A percentile compares a stretch with the other conserved stretches of the same genome.
These are phyloP conservation scores for Percina caprodes DNA, from an alignment of 2,113 vertebrate genomes.

Conservation along the genomic window DNA sequence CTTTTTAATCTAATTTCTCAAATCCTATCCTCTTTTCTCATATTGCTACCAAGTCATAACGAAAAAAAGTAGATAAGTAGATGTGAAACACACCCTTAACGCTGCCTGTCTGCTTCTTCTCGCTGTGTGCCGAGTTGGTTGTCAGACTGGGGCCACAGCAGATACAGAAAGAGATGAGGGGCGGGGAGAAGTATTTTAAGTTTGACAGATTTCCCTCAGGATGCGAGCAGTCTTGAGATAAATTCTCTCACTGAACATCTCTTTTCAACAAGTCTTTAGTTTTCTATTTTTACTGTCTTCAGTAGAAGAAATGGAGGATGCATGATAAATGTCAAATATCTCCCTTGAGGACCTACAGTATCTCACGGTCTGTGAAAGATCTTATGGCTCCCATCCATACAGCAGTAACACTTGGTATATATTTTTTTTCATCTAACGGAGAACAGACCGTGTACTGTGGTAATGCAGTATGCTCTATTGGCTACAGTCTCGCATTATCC, in stretches of 20 bases:
- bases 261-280: slow-evolving; percentile 23
- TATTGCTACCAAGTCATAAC: slow-evolving; percentile 14
- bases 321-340: slow-evolving; percentile 31
- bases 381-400: neutral
- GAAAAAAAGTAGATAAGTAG: slow-evolving; percentile 11
- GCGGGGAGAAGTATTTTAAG: neutral
- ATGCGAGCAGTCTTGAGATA: slow-evolving; percentile 41
- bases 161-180: neutral
- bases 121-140: slow-evolving; percentile 9
- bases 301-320: slow-evolving; percentile 1
- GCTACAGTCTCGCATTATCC: neutral
- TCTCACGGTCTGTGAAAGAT: slow-evolving; percentile 31
- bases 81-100: slow-evolving; percentile 37
- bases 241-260: slow-evolving; percentile 26
- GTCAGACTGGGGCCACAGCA: slow-evolving; percentile 30
- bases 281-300: slow-evolving; percentile 61
- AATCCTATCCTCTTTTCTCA: slow-evolving; percentile 13
- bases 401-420: neutral
- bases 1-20: slow-evolving; percentile 26
- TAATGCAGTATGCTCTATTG: neutral
- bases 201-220: slow-evolving; percentile 52
- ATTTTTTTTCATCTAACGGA: neutral
- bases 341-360: slow-evolving; percentile 17
- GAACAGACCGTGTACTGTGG: neutral
- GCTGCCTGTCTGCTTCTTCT: slow-evolving; percentile 14